A percentile compares a stretch with the other conserved stretches of the same genome.
Evolutionary conservation across 2,888 invertebrate genomes (phyloP).

Genomic region (Lasioglossum morio): DNA sequence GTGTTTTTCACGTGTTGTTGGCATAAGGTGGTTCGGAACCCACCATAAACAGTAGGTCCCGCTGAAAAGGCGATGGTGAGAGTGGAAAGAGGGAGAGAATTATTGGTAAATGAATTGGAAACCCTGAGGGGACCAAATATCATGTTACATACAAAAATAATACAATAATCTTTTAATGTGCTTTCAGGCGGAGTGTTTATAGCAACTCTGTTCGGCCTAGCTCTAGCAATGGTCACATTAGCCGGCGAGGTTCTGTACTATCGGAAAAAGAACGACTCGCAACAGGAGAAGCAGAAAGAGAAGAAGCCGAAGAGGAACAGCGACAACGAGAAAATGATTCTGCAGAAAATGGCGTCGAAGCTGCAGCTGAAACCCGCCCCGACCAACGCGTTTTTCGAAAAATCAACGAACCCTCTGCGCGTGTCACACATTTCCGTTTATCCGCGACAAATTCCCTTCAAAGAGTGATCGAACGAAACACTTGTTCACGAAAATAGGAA

Average conservation of each 20-base stretch:
- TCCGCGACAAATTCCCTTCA: constrained; percentile 82
- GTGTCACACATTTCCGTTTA: constrained; percentile 84
- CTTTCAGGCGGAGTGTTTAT: constrained; percentile 94
- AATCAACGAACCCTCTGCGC: constrained; percentile 73
- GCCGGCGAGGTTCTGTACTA: constrained; percentile 93
- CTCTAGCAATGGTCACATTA: constrained; percentile 93
- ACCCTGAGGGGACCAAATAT: too few species aligned
- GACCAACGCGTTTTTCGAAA: constrained; percentile 75
- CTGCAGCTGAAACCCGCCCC: constrained; percentile 81
- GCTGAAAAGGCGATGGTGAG: too few species aligned
- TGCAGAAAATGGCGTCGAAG: constrained; percentile 76
- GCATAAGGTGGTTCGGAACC: too few species aligned
- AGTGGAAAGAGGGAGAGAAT: too few species aligned
- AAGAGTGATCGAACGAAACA: constrained; percentile 71
- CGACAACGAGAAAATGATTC: constrained; percentile 68
- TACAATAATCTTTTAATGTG: background rate
- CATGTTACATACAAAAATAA: too few species aligned
- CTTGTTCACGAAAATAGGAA: background rate
- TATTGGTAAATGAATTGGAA: too few species aligned
- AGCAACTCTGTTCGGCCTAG: constrained; percentile 93
- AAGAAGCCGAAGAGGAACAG: constrained; percentile 16
- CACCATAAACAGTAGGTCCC: too few species aligned
- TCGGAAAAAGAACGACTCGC: constrained; percentile 72
- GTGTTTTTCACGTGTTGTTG: too few species aligned
- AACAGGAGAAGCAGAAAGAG: constrained; percentile 51